These are phyloP conservation scores for Diploptera punctata DNA, from an alignment of 2,888 invertebrate genomes.

Conservation along the genomic window DNA sequence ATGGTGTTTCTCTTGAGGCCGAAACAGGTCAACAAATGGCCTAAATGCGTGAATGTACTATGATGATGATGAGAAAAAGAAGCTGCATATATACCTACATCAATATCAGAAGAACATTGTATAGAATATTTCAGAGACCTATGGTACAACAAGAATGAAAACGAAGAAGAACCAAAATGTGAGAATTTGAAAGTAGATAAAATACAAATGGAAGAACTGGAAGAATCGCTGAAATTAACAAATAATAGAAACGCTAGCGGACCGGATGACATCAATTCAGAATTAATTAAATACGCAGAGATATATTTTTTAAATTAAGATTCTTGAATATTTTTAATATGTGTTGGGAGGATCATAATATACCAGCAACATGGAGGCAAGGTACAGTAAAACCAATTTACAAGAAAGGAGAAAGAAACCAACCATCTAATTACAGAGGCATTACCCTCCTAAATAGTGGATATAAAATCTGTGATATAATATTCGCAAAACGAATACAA, in stretches of 20 bases:
- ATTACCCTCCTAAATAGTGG: constrained; percentile 3
- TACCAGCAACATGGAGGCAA: neutral
- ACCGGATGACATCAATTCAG: neutral
- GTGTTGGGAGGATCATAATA: neutral
- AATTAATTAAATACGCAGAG: constrained; percentile 1
- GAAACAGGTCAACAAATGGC: too few relatives aligned
- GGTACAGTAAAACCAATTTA: neutral
- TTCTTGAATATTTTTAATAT: neutral
- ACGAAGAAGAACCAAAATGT: neutral
- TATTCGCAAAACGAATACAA: neutral
- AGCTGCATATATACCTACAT: constrained; percentile 1
- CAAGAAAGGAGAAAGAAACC: neutral
- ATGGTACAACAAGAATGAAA: neutral
- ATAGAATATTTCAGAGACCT: neutral
- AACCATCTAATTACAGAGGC: neutral
- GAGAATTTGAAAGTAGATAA: constrained; percentile 1
- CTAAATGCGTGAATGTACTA: too few relatives aligned
- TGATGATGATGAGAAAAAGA: neutral
- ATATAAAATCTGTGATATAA: neutral
- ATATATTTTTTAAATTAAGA: neutral
- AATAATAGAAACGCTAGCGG: neutral
- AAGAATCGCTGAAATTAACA: neutral
- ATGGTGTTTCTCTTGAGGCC: too few relatives aligned
- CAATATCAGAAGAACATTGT: neutral
- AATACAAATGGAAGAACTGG: neutral